These are phyloP conservation scores for Limnephilus rhombicus DNA, from an alignment of 2,888 invertebrate species.

Conservation along the genomic window DNA sequence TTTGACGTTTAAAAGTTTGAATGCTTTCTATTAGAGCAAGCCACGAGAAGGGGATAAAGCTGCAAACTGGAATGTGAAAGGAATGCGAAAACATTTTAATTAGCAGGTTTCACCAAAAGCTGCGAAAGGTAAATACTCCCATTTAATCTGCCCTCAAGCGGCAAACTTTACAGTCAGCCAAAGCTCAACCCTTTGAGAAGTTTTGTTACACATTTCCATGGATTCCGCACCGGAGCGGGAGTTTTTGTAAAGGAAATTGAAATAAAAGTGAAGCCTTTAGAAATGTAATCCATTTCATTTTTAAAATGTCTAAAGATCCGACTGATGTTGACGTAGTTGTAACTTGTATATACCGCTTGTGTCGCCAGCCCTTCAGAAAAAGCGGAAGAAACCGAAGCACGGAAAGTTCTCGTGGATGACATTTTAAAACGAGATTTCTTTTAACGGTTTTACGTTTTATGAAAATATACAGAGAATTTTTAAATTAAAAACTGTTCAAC, in stretches of 20 bases:
- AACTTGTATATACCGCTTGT: background rate
- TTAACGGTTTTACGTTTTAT: background rate
- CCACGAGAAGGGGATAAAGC: background rate
- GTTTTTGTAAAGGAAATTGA: conserved; percentile 39
- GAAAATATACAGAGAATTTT: background rate
- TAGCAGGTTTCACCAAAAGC: conserved; percentile 42
- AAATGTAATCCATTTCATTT: conserved; percentile 35
- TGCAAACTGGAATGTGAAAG: conserved; percentile 24
- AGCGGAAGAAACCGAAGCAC: background rate
- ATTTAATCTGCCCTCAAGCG: conserved; percentile 36
- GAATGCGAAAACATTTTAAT: conserved; percentile 40
- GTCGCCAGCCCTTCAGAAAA: background rate
- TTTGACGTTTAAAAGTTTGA: too few relatives aligned
- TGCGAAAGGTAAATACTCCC: conserved; percentile 40
- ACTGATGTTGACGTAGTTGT: conserved; percentile 7
- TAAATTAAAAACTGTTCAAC: background rate
- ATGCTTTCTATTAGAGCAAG: background rate
- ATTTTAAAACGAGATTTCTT: background rate
- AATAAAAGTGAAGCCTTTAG: conserved; percentile 29
- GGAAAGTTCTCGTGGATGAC: background rate
- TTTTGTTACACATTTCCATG: conserved; percentile 46
- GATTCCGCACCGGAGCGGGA: conserved; percentile 11
- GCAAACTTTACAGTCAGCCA: conserved; percentile 31
- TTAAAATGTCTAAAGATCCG: conserved; percentile 14
- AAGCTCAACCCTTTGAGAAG: conserved; percentile 42